Percentiles rank a stretch among this genome's conserved stretches.
Evolutionary conservation across 1,140 invertebrate genomes (phyloP).

Genomic region (Brachionus asplanchnoidis): DNA sequence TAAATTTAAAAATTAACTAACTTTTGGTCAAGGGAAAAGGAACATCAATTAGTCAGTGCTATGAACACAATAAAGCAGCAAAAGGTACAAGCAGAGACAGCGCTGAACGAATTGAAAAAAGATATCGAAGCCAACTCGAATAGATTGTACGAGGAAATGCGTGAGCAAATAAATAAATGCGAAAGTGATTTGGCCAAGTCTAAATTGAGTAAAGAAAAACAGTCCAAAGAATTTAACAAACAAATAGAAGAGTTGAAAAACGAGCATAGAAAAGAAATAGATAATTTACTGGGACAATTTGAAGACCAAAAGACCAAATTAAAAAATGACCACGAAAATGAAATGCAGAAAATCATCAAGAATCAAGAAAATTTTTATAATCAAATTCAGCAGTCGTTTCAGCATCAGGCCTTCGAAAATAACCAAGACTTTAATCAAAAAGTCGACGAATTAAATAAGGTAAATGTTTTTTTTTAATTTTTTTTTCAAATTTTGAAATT

Average conservation of each 20-base stretch:
- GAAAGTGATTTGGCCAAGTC: slow-evolving; percentile 52
- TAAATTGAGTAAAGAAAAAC: slow-evolving; percentile 48
- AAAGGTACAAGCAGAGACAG: slow-evolving; percentile 47
- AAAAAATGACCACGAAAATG: slow-evolving; percentile 2
- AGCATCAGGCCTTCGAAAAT: slow-evolving; percentile 48
- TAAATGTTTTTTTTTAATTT: background rate
- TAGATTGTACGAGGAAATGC: slow-evolving; percentile 54
- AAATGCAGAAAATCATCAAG: slow-evolving; percentile 4
- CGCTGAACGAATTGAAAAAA: slow-evolving; percentile 53
- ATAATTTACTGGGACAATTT: background rate
- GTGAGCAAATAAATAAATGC: slow-evolving; percentile 53
- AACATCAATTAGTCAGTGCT: slow-evolving; percentile 29
- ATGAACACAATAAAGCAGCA: slow-evolving; percentile 31
- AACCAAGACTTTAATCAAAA: slow-evolving; percentile 44
- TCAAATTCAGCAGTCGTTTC: slow-evolving; percentile 46
- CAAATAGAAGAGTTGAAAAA: slow-evolving; percentile 50
- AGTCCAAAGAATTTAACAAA: slow-evolving; percentile 50
- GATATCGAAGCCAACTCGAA: slow-evolving; percentile 54
- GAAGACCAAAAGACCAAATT: background rate
- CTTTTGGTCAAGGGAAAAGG: slow-evolving; percentile 50
- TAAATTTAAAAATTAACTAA: background rate
- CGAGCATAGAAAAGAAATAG: slow-evolving; percentile 50
- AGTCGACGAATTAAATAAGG: slow-evolving; percentile 47
- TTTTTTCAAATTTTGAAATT: too few relatives aligned
- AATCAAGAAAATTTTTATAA: slow-evolving; percentile 31